Base-by-base conservation (phyloP, 2,113 vertebrate species). In the Gavialis gangeticus region DNA sequence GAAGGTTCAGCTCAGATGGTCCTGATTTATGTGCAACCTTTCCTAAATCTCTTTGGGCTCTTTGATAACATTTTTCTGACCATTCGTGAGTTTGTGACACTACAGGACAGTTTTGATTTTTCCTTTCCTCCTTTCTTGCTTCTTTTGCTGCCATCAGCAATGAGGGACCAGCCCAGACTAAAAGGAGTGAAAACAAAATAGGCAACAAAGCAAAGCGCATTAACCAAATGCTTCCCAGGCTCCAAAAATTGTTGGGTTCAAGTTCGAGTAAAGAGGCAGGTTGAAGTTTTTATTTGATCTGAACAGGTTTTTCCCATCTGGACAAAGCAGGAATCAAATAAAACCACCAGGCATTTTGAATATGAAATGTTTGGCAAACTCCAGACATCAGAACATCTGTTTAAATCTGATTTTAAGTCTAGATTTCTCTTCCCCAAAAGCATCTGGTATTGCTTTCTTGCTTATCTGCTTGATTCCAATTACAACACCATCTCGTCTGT, bases 401-500 rank as follows among this genome's bases (percentile, higher is more conserved):
- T 90, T 37, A 54, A 76, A 75, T 79, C 92, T 56, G 89, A 67
- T 80, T 87, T 59, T 57, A 54, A 84, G 82, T 57, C 54, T 8
- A 55, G 46, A 28, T 80, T 91, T 67, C 28, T n/a, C 59, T 19
- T 5, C 2, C 18, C 27, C 24, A 17, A 4, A 10, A 2, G 27
- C 96, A 93, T 96, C 96, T 96, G 97, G 92, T 69, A 78, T 13
- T 34, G 60, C 82, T 94, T 83, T 91, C 76, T 79, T 56, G 91
- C 91, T 97, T 97, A 95, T 97, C 97, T 93, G 87, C 62, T 15
- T 2, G 0, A 89, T 87, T 77, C 83, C 93, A 78, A 28, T 89
- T 89, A 92, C 96, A 82, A 84, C 96, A 93, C 94, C 83, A 91
- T 80, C 94, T 81, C 4, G 12, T 37, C 97, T 91, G 96, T 57